A percentile compares a stretch with the other conserved stretches of the same genome.
Evolutionary conservation across 2,888 invertebrate genomes (phyloP).

Genomic region (Polylopha cassiicola): DNA sequence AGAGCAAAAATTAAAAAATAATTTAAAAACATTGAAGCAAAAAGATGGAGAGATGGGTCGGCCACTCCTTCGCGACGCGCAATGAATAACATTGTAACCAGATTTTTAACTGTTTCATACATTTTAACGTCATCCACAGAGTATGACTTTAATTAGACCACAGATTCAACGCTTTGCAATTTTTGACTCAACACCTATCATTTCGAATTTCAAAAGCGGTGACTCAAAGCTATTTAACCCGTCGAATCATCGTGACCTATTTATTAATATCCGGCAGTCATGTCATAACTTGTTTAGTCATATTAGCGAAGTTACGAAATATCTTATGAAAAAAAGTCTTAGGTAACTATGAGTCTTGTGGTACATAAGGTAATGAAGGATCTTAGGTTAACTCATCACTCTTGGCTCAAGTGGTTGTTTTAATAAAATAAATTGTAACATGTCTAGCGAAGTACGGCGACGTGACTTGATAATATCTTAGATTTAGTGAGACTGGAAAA

Average conservation of each 20-base stretch:
- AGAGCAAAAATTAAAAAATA: slow-evolving; percentile 68
- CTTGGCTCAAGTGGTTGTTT: no score
- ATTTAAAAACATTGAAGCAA: slow-evolving; percentile 66
- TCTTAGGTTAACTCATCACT: no score
- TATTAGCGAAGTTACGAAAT: slow-evolving; percentile 15
- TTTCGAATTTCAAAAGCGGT: neutral
- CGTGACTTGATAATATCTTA: no score
- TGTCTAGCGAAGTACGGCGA: no score
- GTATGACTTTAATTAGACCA: neutral
- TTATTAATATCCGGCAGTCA: slow-evolving; percentile 18
- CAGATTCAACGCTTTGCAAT: neutral
- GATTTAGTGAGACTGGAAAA: no score
- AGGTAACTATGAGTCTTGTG: no score
- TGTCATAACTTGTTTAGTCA: slow-evolving; percentile 18
- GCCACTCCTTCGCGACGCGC: slow-evolving; percentile 55
- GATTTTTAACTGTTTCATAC: neutral
- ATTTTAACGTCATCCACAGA: neutral
- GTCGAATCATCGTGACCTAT: slow-evolving; percentile 22
- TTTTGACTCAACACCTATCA: neutral
- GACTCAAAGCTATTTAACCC: slow-evolving; percentile 21
- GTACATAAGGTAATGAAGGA: slow-evolving; percentile 1
- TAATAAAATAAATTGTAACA: no score
- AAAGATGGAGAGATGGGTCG: slow-evolving; percentile 62
- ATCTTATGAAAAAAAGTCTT: neutral
- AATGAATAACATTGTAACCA: slow-evolving; percentile 38